These are phyloP conservation scores for Lethenteron reissneri DNA, from an alignment of 2,113 vertebrate species.

Conservation along the genomic window DNA sequence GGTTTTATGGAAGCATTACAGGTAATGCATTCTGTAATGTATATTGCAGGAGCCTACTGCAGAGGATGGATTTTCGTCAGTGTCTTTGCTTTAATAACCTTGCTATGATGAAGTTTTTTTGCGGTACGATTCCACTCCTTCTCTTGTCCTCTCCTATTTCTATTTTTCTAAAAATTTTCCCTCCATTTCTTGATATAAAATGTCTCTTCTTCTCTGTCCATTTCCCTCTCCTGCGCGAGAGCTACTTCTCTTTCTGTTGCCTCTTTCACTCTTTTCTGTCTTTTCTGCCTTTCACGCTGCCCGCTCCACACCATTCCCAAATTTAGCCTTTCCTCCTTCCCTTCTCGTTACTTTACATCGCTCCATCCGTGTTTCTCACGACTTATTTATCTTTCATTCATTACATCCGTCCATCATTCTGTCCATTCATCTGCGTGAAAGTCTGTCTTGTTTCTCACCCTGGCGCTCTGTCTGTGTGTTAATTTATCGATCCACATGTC, in stretches of 20 bases:
- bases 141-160: background rate
- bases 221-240: too few species aligned
- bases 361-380: background rate
- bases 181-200: background rate
- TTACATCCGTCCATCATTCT: background rate
- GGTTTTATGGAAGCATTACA: too few species aligned
- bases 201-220: background rate
- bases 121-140: conserved; percentile 1
- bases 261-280: background rate
- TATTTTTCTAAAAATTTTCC: background rate
- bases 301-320: background rate
- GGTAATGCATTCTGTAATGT: too few species aligned
- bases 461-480: too few species aligned
- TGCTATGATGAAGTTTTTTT: too few species aligned
- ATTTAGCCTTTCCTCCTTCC: background rate
- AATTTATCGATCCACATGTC: background rate
- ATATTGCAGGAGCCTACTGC: too few species aligned
- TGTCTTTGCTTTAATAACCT: too few species aligned
- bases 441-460: background rate
- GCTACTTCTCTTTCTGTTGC: background rate
- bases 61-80: too few species aligned
- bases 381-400: conserved; percentile 9
- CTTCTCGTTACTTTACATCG: background rate
- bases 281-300: background rate
- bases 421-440: background rate